Evolutionary conservation across 37 sponge, comb jelly and placozoan species (phyloP).

Genomic region (Ephydatia muelleri): DNA sequence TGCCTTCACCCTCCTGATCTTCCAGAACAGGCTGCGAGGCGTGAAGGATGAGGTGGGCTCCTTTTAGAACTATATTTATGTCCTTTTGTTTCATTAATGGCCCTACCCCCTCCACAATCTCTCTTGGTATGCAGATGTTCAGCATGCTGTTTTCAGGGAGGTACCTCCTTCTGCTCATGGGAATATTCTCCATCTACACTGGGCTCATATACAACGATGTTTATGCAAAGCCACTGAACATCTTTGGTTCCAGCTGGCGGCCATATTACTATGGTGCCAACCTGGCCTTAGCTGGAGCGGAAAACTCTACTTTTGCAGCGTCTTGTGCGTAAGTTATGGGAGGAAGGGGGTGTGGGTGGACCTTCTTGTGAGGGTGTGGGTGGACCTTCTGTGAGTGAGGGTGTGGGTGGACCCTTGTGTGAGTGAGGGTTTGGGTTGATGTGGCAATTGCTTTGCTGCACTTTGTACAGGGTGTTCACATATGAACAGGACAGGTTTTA

Average conservation of each 20-base stretch:
- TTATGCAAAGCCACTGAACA: slow-evolving; percentile 79
- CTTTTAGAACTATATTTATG: background rate
- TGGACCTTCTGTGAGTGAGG: no score
- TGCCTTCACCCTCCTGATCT: slow-evolving; percentile 65
- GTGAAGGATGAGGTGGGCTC: slow-evolving; percentile 67
- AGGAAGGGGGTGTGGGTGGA: no score
- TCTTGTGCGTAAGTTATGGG: background rate
- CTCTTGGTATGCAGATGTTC: slow-evolving; percentile 53
- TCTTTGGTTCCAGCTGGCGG: slow-evolving; percentile 79
- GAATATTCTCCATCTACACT: slow-evolving; percentile 86
- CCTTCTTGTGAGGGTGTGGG: no score
- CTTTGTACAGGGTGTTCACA: no score
- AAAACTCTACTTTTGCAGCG: background rate
- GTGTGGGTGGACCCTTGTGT: background rate
- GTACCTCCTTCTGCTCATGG: slow-evolving; percentile 86
- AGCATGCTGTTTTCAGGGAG: slow-evolving; percentile 79
- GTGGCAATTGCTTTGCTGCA: no score
- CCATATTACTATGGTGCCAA: slow-evolving; percentile 11
- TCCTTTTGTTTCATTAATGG: background rate
- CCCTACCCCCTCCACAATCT: background rate
- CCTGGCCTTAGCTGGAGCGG: background rate
- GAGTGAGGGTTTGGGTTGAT: no score
- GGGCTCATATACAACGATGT: slow-evolving; percentile 87
- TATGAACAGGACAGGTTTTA: no score
- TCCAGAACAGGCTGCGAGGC: slow-evolving; percentile 61